phyloP scores from a whole-genome alignment of 1,140 invertebrate species.

The Bradysia coprophila region DNA sequence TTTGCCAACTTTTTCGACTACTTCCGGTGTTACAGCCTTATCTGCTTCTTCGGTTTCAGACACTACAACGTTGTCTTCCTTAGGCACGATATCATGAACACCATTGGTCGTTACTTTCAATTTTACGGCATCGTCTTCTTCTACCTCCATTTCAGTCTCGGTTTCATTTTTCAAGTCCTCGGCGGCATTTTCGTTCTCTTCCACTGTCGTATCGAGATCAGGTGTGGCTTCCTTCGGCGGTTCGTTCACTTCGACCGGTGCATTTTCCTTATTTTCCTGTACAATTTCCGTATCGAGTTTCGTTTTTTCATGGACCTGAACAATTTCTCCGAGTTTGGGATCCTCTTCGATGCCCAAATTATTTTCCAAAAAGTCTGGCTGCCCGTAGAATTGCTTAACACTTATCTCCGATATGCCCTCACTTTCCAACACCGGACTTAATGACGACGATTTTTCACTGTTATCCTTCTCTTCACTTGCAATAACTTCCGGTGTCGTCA shows the following conservation, averaged over 20 bases:
- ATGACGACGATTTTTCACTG: neutral
- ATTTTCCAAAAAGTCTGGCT: conserved; percentile 22
- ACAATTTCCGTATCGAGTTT: no score
- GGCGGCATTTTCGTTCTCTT: no score
- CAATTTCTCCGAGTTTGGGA: conserved; percentile 21
- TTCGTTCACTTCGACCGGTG: neutral
- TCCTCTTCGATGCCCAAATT: conserved; percentile 23
- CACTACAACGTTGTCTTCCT: no score
- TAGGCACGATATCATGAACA: no score
- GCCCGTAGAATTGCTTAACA: conserved; percentile 21
- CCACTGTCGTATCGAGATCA: no score
- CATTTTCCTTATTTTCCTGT: neutral
- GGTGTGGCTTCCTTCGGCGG: neutral
- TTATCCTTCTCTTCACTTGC: neutral
- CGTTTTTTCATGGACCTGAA: conserved; percentile 11
- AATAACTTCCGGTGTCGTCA: neutral
- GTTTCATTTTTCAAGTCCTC: no score
- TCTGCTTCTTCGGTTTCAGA: neutral
- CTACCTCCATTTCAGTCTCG: neutral
- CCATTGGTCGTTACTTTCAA: neutral
- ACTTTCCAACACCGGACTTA: conserved; percentile 6
- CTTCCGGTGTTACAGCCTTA: neutral
- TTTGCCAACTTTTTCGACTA: neutral
- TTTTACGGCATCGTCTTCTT: neutral
- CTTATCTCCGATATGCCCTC: conserved; percentile 19